Base-by-base conservation (phyloP, 2,888 invertebrate genomes). In the Calameuta filiformis region DNA sequence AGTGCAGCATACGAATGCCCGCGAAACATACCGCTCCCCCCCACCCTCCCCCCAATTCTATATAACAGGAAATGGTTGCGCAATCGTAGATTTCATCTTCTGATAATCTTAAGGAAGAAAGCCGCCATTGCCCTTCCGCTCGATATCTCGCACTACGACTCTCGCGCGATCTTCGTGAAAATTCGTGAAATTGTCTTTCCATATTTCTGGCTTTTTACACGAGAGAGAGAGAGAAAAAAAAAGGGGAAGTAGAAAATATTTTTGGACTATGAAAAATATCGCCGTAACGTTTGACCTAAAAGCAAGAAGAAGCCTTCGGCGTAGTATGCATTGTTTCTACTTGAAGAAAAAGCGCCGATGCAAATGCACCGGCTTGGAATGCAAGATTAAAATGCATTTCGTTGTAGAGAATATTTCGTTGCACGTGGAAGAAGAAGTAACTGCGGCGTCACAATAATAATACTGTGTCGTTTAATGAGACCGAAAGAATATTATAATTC, bases 71-170 rank as follows among this genome's bases (percentile, higher is more conserved):
- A 74, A 75, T 73, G 74, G 76, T 35, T 71, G 73, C 37, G 79
- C 79, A 79, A 68, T 75, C 68, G 80, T 73, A 73, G 80, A 81
- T 82, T 71, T 23, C 71, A 71, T 71, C 12, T 71, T 71, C 30
- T 71, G 71, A 71, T 31, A 71, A 71, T 33, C 71, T 71, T 30
- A 31, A 15, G 31, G 31, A 56, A 23, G 23, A 71, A 56, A 56
- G 23, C 2, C 56, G 56, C 73, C 73, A 23, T 23, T 11, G 23
- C 30, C 12, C 76, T 37, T n/a, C 31, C 40, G 73, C 40, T 76
- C 73, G 37, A 73, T 76, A 56, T 69, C 71, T 34, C 75, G 56
- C 68, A 69, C 68, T 71, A 35, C 35, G 68, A 35, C 75, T 69
- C 80, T 76, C 79, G 75, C 77, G 74, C 71, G 69, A 77, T 75